A percentile compares a stretch with the other conserved stretches of the same genome.
phyloP scores from a whole-genome alignment of 2,113 vertebrate species.

The Poecile atricapillus region DNA sequence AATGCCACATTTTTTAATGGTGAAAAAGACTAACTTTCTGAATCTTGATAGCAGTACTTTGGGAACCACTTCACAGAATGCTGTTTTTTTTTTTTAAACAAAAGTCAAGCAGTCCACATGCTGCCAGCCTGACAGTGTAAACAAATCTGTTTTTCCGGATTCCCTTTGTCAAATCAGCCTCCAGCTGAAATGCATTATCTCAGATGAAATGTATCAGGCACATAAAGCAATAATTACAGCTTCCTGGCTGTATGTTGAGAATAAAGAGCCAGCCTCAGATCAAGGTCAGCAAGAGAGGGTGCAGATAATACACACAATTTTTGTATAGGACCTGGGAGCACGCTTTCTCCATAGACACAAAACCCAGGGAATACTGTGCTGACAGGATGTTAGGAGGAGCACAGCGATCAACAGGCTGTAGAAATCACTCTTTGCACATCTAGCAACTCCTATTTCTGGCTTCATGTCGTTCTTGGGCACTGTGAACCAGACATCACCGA shows the following conservation, averaged over 20 bases:
- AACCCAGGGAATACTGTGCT: background rate
- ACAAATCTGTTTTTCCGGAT: constrained; percentile 4
- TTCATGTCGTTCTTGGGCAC: rapidly evolving
- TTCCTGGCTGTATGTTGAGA: background rate
- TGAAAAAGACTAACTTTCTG: background rate
- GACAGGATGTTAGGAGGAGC: background rate
- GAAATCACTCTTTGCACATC: background rate
- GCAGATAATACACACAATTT: background rate
- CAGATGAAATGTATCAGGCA: background rate
- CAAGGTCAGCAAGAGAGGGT: background rate
- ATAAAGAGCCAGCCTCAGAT: background rate
- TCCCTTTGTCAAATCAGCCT: constrained; percentile 15
- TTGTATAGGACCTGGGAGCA: background rate
- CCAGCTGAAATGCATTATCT: background rate
- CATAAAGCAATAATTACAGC: background rate
- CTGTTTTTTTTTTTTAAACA: background rate
- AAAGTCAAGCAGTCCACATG: background rate
- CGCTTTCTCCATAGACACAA: background rate
- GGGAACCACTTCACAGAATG: background rate
- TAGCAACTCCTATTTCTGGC: background rate
- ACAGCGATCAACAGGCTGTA: background rate
- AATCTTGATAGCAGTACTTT: background rate
- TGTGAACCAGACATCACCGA: background rate
- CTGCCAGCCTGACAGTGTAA: background rate
- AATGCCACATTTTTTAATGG: background rate